Base-by-base conservation (phyloP, 2,888 invertebrate species). In the Trissoscelio sp. region DNA sequence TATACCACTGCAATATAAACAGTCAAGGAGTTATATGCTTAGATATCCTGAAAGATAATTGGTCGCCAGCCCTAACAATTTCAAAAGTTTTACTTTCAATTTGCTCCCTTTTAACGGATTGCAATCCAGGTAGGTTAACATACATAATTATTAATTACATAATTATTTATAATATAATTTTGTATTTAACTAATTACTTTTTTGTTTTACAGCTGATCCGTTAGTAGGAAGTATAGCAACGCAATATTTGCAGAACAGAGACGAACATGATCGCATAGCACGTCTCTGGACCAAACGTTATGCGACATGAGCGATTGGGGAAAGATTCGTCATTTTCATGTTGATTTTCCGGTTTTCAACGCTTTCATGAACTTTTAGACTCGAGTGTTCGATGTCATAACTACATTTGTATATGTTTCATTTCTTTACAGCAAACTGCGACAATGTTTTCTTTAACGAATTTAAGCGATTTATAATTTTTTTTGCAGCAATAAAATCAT, bases 1-100 rank as follows among this genome's bases (percentile, higher is more conserved):
- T 99, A 92, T 99, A 99, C 92, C 99, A 99, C 92, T 99, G 99
- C 94, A 99, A 99, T 93, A 99, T 99, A 92, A 99, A 99, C 94
- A 98, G 97, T 91, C 98, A 98, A 93, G 99, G 99, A 79, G 98
- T 98, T 80, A 99, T 99, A 91, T 99, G 99, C 92, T 94, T 99
- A 93, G 99, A 99, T 92, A 98, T 99, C 88, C 94, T 98, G 86
- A 98, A 99, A 93, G 98, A 99, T 92, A 98, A 99, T 92, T 99
- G 99, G 99, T 98, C 98, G 31, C 98, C 99, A n/a, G 98, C 99
- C 48, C 93, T 99, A 89, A 99, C 99, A 88, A 98, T 99, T 92
- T 98, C 98, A 83, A 99, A 99, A 94, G 98, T 99, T 86, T 94
- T 99, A 88, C 94, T 99, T 86, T 98, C 98, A 86, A 98, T 99